These are phyloP conservation scores for Corticium candelabrum DNA, from an alignment of 37 sponge, comb jelly and placozoan species.

Conservation along the genomic window DNA sequence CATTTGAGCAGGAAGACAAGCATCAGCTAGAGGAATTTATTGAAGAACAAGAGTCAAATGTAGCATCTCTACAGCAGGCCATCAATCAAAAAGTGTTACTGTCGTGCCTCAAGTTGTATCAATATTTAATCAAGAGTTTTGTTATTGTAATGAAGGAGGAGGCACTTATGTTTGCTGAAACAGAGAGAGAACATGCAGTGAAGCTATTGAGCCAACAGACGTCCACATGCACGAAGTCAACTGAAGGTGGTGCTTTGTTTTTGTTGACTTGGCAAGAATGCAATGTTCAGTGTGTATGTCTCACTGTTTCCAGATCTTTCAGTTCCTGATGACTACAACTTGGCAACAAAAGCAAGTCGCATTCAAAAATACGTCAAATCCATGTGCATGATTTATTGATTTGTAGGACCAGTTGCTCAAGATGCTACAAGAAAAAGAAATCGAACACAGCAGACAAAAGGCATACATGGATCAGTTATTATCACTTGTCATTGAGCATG, in stretches of 20 bases:
- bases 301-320: background rate
- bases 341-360: background rate
- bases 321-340: background rate
- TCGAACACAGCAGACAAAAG: constrained; percentile 29
- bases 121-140: background rate
- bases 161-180: background rate
- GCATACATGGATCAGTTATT: constrained; percentile 58
- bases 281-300: no score
- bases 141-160: background rate
- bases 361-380: no score
- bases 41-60: background rate
- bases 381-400: no score
- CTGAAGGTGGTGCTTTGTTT: background rate
- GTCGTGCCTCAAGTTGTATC: no score
- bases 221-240: background rate
- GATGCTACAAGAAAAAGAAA: constrained; percentile 14
- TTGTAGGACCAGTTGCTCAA: constrained; percentile 26
- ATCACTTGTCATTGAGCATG: constrained; percentile 42
- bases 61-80: background rate
- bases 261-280: no score
- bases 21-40: background rate
- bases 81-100: background rate
- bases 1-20: no score
- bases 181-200: background rate
- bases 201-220: background rate